Percentiles rank a stretch among this genome's conserved stretches.
Conservation (phyloP, 1,140 invertebrate species). For the Paraescarpia echinospica region DNA sequence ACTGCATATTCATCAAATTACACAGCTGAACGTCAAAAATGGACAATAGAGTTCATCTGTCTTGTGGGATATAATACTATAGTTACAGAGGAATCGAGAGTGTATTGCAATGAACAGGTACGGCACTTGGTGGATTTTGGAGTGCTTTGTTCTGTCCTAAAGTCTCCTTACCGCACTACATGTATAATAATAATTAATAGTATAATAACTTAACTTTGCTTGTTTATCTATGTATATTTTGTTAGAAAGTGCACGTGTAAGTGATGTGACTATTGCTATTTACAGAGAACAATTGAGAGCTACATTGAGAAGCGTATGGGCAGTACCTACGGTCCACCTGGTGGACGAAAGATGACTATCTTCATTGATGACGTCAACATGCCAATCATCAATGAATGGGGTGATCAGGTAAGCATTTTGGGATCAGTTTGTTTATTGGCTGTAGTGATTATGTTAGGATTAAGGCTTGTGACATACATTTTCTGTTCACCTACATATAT, state of each 20-base stretch:
- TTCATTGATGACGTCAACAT: constrained; percentile 97
- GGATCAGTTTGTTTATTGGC: background rate
- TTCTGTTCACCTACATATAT: background rate
- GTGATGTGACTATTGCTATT: constrained; percentile 24
- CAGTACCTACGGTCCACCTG: constrained; percentile 88
- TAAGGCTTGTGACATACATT: background rate
- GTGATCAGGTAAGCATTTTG: constrained; percentile 68
- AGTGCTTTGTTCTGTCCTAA: background rate
- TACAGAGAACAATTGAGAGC: constrained; percentile 90
- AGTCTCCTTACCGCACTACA: no score
- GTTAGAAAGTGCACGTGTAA: background rate
- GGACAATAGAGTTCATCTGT: no score
- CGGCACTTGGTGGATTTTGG: background rate
- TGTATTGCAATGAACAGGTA: no score
- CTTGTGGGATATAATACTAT: no score
- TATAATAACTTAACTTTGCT: background rate
- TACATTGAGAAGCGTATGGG: constrained; percentile 95
- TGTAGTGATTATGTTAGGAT: background rate
- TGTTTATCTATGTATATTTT: background rate
- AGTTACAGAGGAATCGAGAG: no score
- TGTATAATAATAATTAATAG: background rate
- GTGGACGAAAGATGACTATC: constrained; percentile 88
- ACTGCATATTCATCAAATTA: no score
- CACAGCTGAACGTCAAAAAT: no score
- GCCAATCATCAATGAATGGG: constrained; percentile 93